Evolutionary conservation across 2,113 vertebrate genomes (phyloP), one percentile per base, ranked within the genome.

Genomic region (Coturnix japonica): DNA sequence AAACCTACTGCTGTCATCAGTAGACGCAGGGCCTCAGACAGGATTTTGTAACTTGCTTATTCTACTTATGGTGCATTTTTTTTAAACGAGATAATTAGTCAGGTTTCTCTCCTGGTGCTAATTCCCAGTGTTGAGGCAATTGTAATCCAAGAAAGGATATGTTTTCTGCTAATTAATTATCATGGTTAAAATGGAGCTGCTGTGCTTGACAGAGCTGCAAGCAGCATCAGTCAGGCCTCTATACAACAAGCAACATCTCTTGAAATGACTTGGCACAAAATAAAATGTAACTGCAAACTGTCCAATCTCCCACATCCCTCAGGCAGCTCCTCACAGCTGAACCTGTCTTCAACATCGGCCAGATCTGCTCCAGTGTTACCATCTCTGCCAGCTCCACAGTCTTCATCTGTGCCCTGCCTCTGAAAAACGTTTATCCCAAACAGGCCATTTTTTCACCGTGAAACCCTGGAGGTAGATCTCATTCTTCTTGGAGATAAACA

Each of bases 401-500:
- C 25, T 74, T 74, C 57, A 21, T 64, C 51, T 13, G 19, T 8
- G 9, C 17, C n/a, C n/a, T 60, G 67, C 6, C 19, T 67, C 67
- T 30, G 30, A 78, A 49, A 65, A 39, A 78, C 35, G 30, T 9
- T 72, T 69, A 44, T 66, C 54, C 17, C 33, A 30, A 18, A 46
- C 25, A 37, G 26, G 9, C 7, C 13, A 44, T 49, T 84, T 95
- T 43, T 85, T 75, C 73, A 57, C 47, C 15, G 4, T 17, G 53
- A 77, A 12, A 26, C 20, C 39, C 4, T 8, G 16, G 19, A 80
- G 4, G 17, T 39, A 71, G 18, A 66, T 30, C 20, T 43, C 30
- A 43, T 35, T 7, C 6, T 17, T 56, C 30, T 44, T 0, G 0
- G 21, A 78, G 22, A n/a, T 3, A 64, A 74, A 17, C 33, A 35